A percentile compares a stretch with the other conserved stretches of the same genome.
Conservation (phyloP, 2,888 invertebrate genomes). For the Eurytoma californica region DNA sequence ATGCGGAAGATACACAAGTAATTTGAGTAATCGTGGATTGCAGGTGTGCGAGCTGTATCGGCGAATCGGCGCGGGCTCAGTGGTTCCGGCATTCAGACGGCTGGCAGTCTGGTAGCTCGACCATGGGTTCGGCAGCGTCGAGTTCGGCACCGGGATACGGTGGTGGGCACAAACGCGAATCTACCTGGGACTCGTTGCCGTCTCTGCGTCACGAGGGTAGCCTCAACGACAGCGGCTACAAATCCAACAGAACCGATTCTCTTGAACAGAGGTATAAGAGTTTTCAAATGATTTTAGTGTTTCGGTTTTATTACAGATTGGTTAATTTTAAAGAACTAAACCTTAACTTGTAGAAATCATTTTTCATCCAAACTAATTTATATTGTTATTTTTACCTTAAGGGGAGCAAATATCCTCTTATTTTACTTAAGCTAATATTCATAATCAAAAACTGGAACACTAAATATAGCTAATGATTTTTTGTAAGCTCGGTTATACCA, state of each 20-base stretch:
- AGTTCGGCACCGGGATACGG: slow-evolving; percentile 71
- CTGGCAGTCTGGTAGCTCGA: slow-evolving; percentile 87
- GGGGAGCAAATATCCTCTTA: no score
- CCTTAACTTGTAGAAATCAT: no score
- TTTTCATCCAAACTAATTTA: no score
- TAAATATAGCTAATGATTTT: no score
- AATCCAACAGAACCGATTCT: slow-evolving; percentile 90
- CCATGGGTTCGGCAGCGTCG: slow-evolving; percentile 79
- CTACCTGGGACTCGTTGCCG: slow-evolving; percentile 92
- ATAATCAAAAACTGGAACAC: no score
- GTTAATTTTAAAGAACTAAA: no score
- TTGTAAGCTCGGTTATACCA: no score
- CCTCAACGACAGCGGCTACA: slow-evolving; percentile 91
- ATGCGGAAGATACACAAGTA: no score
- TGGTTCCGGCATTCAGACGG: slow-evolving; percentile 95
- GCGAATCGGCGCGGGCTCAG: slow-evolving; percentile 91
- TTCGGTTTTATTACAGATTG: not conserved
- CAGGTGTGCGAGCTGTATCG: slow-evolving; percentile 90
- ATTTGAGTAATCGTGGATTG: not conserved
- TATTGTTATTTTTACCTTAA: no score
- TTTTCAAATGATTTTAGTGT: not conserved
- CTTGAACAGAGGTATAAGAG: slow-evolving; percentile 86
- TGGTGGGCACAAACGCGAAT: slow-evolving; percentile 81
- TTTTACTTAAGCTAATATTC: no score
- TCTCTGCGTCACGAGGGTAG: slow-evolving; percentile 90